These are phyloP conservation scores for Campoplex capitator DNA, from an alignment of 2,888 invertebrate genomes.

Conservation along the genomic window DNA sequence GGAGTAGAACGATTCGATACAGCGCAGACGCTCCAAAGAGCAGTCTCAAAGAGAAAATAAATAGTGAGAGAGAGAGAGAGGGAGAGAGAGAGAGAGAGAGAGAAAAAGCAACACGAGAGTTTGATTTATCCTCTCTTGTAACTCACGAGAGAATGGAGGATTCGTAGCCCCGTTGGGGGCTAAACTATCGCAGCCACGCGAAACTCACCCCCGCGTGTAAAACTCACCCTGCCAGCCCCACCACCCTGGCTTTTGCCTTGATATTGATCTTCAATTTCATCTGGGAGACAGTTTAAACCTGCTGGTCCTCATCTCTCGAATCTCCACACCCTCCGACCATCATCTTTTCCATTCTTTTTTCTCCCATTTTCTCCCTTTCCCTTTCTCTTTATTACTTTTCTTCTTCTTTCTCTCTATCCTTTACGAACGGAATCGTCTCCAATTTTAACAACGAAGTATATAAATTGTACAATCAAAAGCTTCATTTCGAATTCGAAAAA, in stretches of 20 bases:
- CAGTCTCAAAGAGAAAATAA: not conserved
- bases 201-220: constrained; percentile 12
- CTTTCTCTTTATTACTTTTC: not conserved
- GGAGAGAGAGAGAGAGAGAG: too few relatives aligned
- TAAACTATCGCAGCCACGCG: constrained; percentile 37
- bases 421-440: not conserved
- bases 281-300: constrained; percentile 28
- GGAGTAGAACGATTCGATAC: constrained; percentile 38
- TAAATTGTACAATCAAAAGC: too few relatives aligned
- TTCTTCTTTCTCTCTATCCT: too few relatives aligned
- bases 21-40: constrained; percentile 51
- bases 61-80: not conserved
- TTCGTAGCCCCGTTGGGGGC: constrained; percentile 64
- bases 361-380: not conserved
- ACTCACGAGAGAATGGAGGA: constrained; percentile 39
- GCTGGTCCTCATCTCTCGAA: constrained; percentile 23
- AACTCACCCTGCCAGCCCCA: constrained; percentile 43
- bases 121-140: constrained; percentile 11
- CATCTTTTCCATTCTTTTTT: not conserved
- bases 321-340: constrained; percentile 24
- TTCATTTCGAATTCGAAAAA: too few relatives aligned
- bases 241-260: constrained; percentile 70
- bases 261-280: constrained; percentile 78
- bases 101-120: not conserved
- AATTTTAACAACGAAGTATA: not conserved